Percentiles rank a stretch among this genome's conserved stretches.
These are phyloP conservation scores for Pseudochirops corinnae DNA, from an alignment of 2,797 vertebrate species.

Conservation along the genomic window DNA sequence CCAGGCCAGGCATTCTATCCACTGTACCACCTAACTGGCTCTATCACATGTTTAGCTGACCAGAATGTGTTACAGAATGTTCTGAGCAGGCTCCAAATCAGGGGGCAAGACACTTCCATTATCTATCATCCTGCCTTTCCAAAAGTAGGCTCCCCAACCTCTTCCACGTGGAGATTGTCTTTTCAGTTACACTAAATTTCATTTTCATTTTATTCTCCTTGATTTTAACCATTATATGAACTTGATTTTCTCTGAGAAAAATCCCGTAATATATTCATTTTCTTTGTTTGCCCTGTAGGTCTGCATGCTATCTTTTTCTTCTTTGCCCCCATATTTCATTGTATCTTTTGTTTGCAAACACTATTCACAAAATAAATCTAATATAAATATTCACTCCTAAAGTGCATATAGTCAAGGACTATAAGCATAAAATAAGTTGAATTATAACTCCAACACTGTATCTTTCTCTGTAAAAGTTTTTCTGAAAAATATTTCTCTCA, in stretches of 20 bases:
- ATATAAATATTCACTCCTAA: slow-evolving; percentile 29
- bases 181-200: slow-evolving; percentile 13
- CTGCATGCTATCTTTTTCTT: slow-evolving; percentile 17
- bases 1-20: not conserved
- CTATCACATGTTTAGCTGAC: not conserved
- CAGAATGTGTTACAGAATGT: not conserved
- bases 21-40: not conserved
- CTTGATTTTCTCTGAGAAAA: not conserved
- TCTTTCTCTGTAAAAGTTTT: slow-evolving; percentile 35
- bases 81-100: not conserved
- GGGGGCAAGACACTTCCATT: not conserved
- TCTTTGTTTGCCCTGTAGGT: not conserved
- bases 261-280: not conserved
- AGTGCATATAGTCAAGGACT: not conserved
- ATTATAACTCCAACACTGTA: slow-evolving; percentile 26
- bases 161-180: not conserved
- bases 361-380: slow-evolving; percentile 1
- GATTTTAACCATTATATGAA: slow-evolving; percentile 10
- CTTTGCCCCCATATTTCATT: not conserved
- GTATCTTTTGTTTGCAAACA: slow-evolving; percentile 19
- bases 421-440: slow-evolving; percentile 43
- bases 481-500: slow-evolving; percentile 28
- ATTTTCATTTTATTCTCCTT: slow-evolving; percentile 23
- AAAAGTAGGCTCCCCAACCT: not conserved
- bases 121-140: not conserved